Conservation (phyloP, 2,797 vertebrate species). For the Chaenodraco wilsoni region DNA sequence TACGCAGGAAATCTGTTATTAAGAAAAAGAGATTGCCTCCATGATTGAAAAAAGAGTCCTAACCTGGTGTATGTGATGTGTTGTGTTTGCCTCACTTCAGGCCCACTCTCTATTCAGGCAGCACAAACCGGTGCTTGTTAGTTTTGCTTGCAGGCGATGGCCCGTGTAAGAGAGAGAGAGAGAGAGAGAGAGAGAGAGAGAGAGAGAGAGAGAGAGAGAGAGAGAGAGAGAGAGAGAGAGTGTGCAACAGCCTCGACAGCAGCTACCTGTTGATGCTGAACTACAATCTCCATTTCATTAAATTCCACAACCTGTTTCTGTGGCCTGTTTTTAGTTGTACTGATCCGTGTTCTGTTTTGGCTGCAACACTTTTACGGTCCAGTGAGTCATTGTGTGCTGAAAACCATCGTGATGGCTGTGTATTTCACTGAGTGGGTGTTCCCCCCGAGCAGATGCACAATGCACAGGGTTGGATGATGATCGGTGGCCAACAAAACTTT, state of each 20-base stretch:
- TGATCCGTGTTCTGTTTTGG: slow-evolving; percentile 35
- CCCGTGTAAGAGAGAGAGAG: neutral
- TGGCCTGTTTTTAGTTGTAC: slow-evolving; percentile 5
- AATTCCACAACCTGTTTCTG: neutral
- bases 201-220: too few species aligned
- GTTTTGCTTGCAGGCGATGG: neutral
- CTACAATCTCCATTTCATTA: slow-evolving; percentile 22
- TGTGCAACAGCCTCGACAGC: neutral
- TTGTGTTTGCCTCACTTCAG: neutral
- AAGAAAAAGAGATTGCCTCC: neutral
- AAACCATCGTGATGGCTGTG: neutral
- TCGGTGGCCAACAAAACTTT: slow-evolving; percentile 9
- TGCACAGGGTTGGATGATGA: slow-evolving; percentile 19
- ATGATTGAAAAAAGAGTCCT: neutral
- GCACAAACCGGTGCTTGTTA: neutral
- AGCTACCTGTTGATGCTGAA: slow-evolving; percentile 32
- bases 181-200: neutral
- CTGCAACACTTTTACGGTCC: slow-evolving; percentile 18
- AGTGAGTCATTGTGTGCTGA: slow-evolving; percentile 23
- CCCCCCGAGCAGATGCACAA: slow-evolving; percentile 44
- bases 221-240: neutral
- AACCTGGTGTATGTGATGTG: neutral
- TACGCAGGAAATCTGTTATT: neutral
- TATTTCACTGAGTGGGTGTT: slow-evolving; percentile 38
- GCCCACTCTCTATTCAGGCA: neutral